These are phyloP conservation scores for Elachura formosa DNA, from an alignment of 2,113 vertebrate genomes.

Conservation along the genomic window DNA sequence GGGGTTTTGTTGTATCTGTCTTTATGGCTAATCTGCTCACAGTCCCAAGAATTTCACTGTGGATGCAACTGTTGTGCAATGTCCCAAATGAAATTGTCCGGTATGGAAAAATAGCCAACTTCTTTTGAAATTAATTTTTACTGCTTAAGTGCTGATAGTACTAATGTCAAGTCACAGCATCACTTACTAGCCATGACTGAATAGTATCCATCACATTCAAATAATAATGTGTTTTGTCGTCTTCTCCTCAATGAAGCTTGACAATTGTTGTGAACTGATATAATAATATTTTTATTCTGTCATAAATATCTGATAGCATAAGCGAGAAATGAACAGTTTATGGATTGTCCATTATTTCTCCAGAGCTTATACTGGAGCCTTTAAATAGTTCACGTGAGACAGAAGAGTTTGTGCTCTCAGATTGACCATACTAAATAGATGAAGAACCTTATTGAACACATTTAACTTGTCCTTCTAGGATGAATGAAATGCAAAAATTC, in stretches of 20 bases:
- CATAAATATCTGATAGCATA: not conserved
- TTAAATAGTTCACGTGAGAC: not conserved
- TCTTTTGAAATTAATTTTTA: not conserved
- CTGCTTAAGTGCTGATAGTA: not conserved
- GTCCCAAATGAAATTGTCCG: not conserved
- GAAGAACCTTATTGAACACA: rapidly evolving
- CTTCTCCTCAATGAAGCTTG: not conserved
- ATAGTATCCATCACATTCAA: not conserved
- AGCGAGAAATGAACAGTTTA: not conserved
- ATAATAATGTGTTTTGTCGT: not conserved
- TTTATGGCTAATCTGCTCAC: not conserved
- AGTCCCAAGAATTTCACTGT: not conserved
- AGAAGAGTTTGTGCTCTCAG: not conserved
- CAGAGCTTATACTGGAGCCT: not conserved
- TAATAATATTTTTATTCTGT: not conserved
- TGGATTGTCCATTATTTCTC: not conserved
- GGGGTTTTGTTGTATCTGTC: not conserved
- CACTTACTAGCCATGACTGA: not conserved
- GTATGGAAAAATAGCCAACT: not conserved
- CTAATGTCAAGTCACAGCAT: not conserved
- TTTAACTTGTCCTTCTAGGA: not conserved
- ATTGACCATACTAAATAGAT: not conserved
- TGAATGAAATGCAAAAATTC: not conserved
- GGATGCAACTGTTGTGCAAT: not conserved
- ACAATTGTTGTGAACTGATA: not conserved